Evolutionary conservation across 2,797 vertebrate species (phyloP).

Genomic region (Passerculus sandwichensis): DNA sequence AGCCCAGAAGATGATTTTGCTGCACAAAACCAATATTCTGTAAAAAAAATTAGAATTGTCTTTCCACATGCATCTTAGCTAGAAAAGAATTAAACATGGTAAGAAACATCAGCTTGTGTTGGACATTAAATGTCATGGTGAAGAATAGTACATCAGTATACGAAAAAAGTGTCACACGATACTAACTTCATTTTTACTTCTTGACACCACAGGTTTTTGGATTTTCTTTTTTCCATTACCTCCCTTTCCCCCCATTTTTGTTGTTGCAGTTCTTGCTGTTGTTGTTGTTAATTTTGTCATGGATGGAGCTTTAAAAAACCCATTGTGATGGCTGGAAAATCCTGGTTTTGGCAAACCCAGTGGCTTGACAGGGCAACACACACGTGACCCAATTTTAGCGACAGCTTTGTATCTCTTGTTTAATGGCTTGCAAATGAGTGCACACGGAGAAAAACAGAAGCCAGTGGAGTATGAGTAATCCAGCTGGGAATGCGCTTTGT

Average conservation of each 20-base stretch:
- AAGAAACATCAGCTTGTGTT: not conserved
- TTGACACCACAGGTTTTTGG: not conserved
- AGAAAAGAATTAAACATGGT: not conserved
- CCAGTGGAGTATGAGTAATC: conserved; percentile 51
- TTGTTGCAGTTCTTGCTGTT: not conserved
- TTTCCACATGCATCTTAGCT: not conserved
- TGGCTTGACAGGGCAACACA: not conserved
- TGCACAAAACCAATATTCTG: not conserved
- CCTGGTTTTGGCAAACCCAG: not conserved
- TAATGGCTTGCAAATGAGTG: conserved; percentile 42
- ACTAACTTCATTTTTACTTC: not conserved
- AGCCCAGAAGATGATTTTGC: not conserved
- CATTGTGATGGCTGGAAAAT: not conserved
- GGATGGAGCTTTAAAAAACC: not conserved
- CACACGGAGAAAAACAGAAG: conserved; percentile 43
- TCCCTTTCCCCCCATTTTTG: rapidly evolving
- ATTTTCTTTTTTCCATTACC: too few species aligned
- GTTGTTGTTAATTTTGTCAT: not conserved
- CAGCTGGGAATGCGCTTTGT: not conserved
- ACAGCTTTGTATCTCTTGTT: conserved; percentile 27
- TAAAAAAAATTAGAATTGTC: not conserved
- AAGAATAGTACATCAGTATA: not conserved
- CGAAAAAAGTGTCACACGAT: not conserved
- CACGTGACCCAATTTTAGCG: conserved; percentile 28
- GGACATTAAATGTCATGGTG: not conserved